These are phyloP conservation scores for Amiota minor DNA, from an alignment of 2,888 invertebrate species.

Conservation along the genomic window DNA sequence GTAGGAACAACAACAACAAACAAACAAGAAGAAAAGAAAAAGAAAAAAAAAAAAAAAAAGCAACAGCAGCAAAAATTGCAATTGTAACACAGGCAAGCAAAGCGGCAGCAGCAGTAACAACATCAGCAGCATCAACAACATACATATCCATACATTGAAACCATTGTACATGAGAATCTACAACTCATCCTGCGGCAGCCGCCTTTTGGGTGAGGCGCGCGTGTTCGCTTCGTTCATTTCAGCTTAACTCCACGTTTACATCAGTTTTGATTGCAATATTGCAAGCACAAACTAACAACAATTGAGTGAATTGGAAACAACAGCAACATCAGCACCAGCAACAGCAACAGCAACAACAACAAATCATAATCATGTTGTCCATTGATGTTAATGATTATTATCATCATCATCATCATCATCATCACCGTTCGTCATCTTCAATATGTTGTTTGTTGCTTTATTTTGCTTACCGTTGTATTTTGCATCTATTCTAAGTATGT, in stretches of 20 bases:
- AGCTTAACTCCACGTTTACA: neutral
- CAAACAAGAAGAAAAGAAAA: constrained; percentile 13
- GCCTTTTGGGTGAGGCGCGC: neutral
- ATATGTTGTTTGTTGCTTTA: neutral
- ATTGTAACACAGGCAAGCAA: constrained; percentile 18
- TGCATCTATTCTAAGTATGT: neutral
- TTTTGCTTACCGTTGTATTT: neutral
- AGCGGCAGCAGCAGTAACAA: neutral
- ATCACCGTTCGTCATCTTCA: neutral
- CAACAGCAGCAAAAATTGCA: constrained; percentile 31
- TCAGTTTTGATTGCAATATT: constrained; percentile 28
- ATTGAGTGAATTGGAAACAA: neutral
- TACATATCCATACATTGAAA: neutral
- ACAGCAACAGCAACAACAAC: neutral
- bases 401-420: constrained; percentile 2
- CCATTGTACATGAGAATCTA: neutral
- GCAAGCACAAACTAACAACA: neutral
- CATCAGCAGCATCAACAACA: neutral
- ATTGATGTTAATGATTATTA: constrained; percentile 14
- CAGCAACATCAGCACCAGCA: too few relatives aligned
- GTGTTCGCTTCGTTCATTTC: neutral
- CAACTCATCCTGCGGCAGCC: constrained; percentile 14
- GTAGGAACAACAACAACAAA: constrained; percentile 23
- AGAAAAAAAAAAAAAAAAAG: constrained; percentile 18
- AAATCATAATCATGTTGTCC: constrained; percentile 24